Conservation (phyloP, 1,140 invertebrate species). For the Drosophila auraria region DNA sequence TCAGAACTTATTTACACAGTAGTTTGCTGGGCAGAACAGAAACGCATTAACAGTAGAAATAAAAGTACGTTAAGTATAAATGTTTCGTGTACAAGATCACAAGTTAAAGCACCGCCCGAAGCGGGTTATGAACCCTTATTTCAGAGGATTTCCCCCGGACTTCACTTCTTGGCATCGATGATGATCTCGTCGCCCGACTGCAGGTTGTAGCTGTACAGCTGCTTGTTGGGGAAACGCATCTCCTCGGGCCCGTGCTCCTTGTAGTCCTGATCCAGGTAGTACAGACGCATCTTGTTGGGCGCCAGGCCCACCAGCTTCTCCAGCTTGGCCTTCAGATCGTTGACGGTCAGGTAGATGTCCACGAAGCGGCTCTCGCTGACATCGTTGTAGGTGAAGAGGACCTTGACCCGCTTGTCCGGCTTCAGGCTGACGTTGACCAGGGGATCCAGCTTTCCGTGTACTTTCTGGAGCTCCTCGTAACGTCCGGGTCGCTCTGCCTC, state of each 20-base stretch:
- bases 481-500: constrained; percentile 92
- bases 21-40: constrained; percentile 34
- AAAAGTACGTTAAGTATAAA: constrained; percentile 51
- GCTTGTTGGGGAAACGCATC: constrained; percentile 94
- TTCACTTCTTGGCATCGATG: constrained; percentile 90
- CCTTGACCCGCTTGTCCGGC: constrained; percentile 94
- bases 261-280: constrained; percentile 92
- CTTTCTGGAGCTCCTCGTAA: constrained; percentile 90
- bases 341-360: constrained; percentile 91
- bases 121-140: constrained; percentile 6
- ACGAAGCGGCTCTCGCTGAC: constrained; percentile 90
- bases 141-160: not conserved
- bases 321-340: constrained; percentile 92
- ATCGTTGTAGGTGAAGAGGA: constrained; percentile 92
- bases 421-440: constrained; percentile 93
- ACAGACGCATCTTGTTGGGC: constrained; percentile 93
- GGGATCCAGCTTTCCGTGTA: constrained; percentile 94
- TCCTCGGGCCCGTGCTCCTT: constrained; percentile 92
- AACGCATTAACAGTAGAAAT: constrained; percentile 39
- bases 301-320: constrained; percentile 92
- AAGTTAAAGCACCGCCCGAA: constrained; percentile 65
- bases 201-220: constrained; percentile 96
- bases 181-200: constrained; percentile 96
- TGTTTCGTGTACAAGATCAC: constrained; percentile 73
- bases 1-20: constrained; percentile 67